Conservation (phyloP, 2,113 vertebrate genomes). For the Nerophis ophidion region DNA sequence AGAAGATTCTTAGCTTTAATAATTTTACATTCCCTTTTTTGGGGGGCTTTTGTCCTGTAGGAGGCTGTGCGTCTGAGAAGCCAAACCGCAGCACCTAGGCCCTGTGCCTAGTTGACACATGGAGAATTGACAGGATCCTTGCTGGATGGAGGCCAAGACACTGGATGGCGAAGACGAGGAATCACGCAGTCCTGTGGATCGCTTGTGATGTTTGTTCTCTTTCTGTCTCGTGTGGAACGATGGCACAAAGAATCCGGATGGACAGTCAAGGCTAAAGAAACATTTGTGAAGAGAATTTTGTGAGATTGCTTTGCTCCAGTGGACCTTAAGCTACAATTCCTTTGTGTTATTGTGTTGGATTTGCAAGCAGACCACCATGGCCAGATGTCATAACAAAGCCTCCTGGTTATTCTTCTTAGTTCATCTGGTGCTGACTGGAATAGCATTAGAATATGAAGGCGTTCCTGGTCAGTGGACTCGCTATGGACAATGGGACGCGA, state of each 20-base stretch:
- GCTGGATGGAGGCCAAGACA: slow-evolving; percentile 61
- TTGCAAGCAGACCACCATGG: slow-evolving; percentile 50
- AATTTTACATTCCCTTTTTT: slow-evolving; percentile 46
- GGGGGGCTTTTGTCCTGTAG: slow-evolving; percentile 43
- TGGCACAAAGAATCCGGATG: slow-evolving; percentile 62
- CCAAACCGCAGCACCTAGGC: slow-evolving; percentile 50
- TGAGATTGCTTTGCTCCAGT: slow-evolving; percentile 29
- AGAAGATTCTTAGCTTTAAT: background rate
- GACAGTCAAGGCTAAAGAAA: slow-evolving; percentile 56
- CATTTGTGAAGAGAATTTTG: slow-evolving; percentile 17
- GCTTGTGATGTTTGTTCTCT: slow-evolving; percentile 43
- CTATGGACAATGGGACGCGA: slow-evolving; percentile 84
- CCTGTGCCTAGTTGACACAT: slow-evolving; percentile 51
- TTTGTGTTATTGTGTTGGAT: slow-evolving; percentile 32
- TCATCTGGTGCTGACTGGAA: slow-evolving; percentile 49
- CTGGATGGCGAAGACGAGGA: slow-evolving; percentile 64
- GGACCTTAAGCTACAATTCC: slow-evolving; percentile 36
- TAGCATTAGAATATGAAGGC: slow-evolving; percentile 84
- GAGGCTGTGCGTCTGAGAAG: slow-evolving; percentile 56
- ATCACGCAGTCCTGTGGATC: slow-evolving; percentile 51
- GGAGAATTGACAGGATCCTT: slow-evolving; percentile 49
- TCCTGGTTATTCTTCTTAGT: slow-evolving; percentile 53
- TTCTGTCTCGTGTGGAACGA: slow-evolving; percentile 55
- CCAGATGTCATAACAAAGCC: slow-evolving; percentile 39
- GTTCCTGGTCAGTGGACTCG: slow-evolving; percentile 90